Base-by-base conservation (phyloP, 2,797 vertebrate genomes). In the Loriculus beryllinus region DNA sequence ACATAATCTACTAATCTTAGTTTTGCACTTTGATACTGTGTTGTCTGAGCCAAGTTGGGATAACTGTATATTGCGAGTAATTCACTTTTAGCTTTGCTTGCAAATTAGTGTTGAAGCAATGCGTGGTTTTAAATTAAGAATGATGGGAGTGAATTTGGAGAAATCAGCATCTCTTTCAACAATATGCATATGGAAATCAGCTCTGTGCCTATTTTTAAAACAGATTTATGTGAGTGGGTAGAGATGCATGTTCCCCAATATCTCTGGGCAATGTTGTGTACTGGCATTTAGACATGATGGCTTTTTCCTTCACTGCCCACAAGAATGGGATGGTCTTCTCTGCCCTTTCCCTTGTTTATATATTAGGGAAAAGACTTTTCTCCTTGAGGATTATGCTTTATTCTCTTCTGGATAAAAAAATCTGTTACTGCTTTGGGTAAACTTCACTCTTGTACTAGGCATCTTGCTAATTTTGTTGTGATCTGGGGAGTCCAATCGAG, bases 1-100 rank as follows among this genome's bases (percentile, higher is more conserved):
- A 93, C 93, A 90, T 92, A 90, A 95, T 92, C 91, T 96, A 31
- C 89, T 96, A 94, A 95, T 93, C 91, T 96, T 95, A 92, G 91
- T 94, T 93, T 91, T 91, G 91, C 82, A 79, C 88, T 96, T 97
- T 88, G 92, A 68, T 95, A 75, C 91, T 79, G 62, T 79, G 81
- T 78, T 94, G 93, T 78, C 89, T 93, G 82, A 78, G 93, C 95
- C 94, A 96, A 94, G 87, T 88, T 59, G 82, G 85, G 56, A 70
- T 91, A 93, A 56, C 93, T 92, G 37, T 90, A 79, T 88, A 84
- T 90, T 94, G 71, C 12, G 16, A 87, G 87, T 77, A 71, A 52
- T 88, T 96, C 13, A 51, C 86, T 96, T 97, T 96, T 96, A 96
- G 89, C 92, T 93, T 88, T 59, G 80, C 91, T 93, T 95, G 95